These are phyloP conservation scores for Urophycis tenuis DNA, from an alignment of 2,797 vertebrate species.

Conservation along the genomic window DNA sequence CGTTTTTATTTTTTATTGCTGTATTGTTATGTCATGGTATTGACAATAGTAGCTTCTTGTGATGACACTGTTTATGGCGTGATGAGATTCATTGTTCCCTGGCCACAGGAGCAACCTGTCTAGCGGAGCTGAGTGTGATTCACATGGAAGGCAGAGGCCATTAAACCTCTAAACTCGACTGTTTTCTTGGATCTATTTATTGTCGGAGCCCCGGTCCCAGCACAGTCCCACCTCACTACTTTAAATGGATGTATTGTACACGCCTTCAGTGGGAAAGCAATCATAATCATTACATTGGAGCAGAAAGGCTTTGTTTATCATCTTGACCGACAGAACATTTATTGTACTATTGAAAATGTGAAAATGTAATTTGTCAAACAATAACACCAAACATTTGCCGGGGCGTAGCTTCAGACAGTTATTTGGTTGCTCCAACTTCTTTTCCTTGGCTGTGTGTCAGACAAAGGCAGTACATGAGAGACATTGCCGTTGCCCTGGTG, in stretches of 20 bases:
- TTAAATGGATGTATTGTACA: slow-evolving; percentile 10
- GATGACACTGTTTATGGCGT: slow-evolving; percentile 34
- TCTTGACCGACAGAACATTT: neutral
- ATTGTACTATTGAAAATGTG: neutral
- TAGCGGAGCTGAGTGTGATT: slow-evolving; percentile 43
- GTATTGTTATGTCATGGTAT: slow-evolving; percentile 29
- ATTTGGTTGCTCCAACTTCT: neutral
- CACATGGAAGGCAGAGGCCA: slow-evolving; percentile 47
- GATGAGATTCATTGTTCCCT: slow-evolving; percentile 21
- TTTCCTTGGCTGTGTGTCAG: neutral
- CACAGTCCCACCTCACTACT: slow-evolving; percentile 4
- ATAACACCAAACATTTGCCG: neutral
- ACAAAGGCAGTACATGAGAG: neutral
- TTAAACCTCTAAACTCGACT: slow-evolving; percentile 55
- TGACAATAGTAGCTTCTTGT: slow-evolving; percentile 34
- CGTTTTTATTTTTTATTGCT: slow-evolving; percentile 40
- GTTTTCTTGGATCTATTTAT: slow-evolving; percentile 30
- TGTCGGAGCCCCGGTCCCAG: slow-evolving; percentile 18
- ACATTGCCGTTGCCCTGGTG: no score
- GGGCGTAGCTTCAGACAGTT: neutral
- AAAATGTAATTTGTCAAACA: neutral
- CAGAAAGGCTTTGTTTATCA: neutral
- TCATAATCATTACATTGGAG: neutral
- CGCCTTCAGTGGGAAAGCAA: neutral
- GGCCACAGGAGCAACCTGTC: slow-evolving; percentile 31